Evolutionary conservation across 2,888 invertebrate genomes (phyloP).

Genomic region (Lasiommata megera): DNA sequence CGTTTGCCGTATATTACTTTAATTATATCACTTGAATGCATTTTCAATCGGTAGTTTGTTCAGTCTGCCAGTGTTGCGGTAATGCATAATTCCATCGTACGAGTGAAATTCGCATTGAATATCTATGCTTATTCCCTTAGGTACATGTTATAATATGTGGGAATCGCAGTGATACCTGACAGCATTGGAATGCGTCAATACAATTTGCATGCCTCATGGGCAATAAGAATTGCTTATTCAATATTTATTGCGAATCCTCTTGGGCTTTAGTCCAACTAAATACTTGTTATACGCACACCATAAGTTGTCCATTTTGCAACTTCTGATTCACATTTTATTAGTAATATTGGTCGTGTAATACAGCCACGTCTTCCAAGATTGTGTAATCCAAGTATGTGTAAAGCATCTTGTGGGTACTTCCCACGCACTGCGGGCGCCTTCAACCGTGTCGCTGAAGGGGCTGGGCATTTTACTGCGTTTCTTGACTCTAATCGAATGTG

Average conservation of each 20-base stretch:
- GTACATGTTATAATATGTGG: constrained; percentile 54
- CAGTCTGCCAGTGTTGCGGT: constrained; percentile 57
- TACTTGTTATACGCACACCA: constrained; percentile 7
- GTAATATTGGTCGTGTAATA: constrained; percentile 40
- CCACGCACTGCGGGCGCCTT: constrained; percentile 69
- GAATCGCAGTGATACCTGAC: constrained; percentile 47
- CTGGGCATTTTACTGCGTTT: constrained; percentile 66
- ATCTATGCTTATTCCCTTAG: constrained; percentile 45
- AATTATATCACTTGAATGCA: constrained; percentile 72
- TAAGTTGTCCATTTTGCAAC: constrained; percentile 19
- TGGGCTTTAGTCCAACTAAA: constrained; percentile 23
- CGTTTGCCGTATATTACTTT: constrained; percentile 66
- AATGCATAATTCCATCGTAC: constrained; percentile 68
- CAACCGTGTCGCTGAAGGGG: constrained; percentile 74
- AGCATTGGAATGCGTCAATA: constrained; percentile 43
- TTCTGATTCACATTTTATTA: constrained; percentile 29
- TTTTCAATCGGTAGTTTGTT: constrained; percentile 70
- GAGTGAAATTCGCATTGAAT: constrained; percentile 64
- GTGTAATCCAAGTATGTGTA: constrained; percentile 75
- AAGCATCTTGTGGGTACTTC: constrained; percentile 60
- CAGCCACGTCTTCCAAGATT: constrained; percentile 66
- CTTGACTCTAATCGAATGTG: constrained; percentile 57
- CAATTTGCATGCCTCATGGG: constrained; percentile 36
- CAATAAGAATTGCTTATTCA: constrained; percentile 30
- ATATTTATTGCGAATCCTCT: constrained; percentile 26